phyloP scores from a whole-genome alignment of 2,888 invertebrate genomes.

The Carpatolechia fugitivella region DNA sequence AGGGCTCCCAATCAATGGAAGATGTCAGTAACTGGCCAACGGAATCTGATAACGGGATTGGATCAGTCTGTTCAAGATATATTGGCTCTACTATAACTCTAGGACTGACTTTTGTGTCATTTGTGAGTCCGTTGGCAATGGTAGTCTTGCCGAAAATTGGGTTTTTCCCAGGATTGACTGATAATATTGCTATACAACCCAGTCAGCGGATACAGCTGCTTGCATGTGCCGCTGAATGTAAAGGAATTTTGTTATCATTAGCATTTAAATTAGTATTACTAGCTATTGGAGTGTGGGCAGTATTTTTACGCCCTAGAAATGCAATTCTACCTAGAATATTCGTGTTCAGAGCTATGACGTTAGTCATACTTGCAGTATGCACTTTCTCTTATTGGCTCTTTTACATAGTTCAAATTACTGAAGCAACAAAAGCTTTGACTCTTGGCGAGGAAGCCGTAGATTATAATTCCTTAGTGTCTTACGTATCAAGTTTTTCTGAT shows the following conservation, averaged over 20 bases:
- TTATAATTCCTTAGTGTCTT: slow-evolving; percentile 93
- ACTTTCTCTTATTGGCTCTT: slow-evolving; percentile 99
- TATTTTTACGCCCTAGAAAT: slow-evolving; percentile 90
- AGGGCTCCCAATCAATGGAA: slow-evolving; percentile 96
- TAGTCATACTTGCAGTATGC: slow-evolving; percentile 92
- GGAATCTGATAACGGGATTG: slow-evolving; percentile 84
- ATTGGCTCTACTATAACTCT: slow-evolving; percentile 89
- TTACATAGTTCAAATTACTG: slow-evolving; percentile 94
- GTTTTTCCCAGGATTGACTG: slow-evolving; percentile 86
- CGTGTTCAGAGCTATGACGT: slow-evolving; percentile 92
- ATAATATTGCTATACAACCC: slow-evolving; percentile 84
- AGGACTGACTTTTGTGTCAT: slow-evolving; percentile 89
- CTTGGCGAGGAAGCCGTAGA: slow-evolving; percentile 89
- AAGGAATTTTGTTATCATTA: slow-evolving; percentile 94
- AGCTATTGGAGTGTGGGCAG: slow-evolving; percentile 94
- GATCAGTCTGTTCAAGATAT: slow-evolving; percentile 89
- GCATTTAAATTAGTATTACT: slow-evolving; percentile 94
- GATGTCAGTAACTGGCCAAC: slow-evolving; percentile 92
- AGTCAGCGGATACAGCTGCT: slow-evolving; percentile 83
- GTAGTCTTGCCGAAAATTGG: slow-evolving; percentile 95
- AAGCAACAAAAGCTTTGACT: slow-evolving; percentile 88
- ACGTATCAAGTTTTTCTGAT: slow-evolving; percentile 95
- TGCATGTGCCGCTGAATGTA: slow-evolving; percentile 95
- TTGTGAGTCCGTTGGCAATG: slow-evolving; percentile 96
- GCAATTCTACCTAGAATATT: slow-evolving; percentile 95